Evolutionary conservation across 2,797 vertebrate genomes (phyloP).

Genomic region (Sebastes trivittatus): DNA sequence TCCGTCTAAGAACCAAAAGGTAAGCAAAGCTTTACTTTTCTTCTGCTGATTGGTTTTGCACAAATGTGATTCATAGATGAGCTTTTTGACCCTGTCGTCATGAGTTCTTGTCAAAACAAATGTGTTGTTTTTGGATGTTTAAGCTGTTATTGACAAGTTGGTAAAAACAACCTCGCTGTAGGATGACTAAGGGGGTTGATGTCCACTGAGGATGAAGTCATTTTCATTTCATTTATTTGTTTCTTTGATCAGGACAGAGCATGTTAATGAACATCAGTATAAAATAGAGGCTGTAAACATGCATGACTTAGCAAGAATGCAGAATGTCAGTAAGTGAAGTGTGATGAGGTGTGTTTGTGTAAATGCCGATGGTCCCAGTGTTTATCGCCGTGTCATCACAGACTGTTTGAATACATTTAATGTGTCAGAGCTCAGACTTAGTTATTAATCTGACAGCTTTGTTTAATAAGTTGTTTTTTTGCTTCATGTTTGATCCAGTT

Average conservation of each 20-base stretch:
- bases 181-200: background rate
- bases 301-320: background rate
- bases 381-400: slow-evolving; percentile 45
- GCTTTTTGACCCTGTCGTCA: background rate
- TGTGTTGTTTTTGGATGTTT: background rate
- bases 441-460: background rate
- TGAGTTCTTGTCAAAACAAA: background rate
- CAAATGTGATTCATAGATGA: background rate
- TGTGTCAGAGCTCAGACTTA: background rate
- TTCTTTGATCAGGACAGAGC: too few relatives aligned
- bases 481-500: rapidly evolving
- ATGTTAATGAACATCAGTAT: too few relatives aligned
- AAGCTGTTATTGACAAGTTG: background rate
- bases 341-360: slow-evolving; percentile 40
- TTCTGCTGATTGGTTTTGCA: background rate
- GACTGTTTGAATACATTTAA: too few relatives aligned
- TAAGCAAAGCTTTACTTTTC: slow-evolving; percentile 46
- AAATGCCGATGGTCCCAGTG: slow-evolving; percentile 44
- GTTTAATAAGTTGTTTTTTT: background rate
- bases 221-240: background rate
- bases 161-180: rapidly evolving
- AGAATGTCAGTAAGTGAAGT: slow-evolving; percentile 5
- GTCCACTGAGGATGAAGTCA: too few relatives aligned
- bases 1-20: slow-evolving; percentile 49
- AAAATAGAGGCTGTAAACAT: background rate